Evolutionary conservation across 2,888 invertebrate genomes (phyloP).

Genomic region (Carterocephalus palaemon): DNA sequence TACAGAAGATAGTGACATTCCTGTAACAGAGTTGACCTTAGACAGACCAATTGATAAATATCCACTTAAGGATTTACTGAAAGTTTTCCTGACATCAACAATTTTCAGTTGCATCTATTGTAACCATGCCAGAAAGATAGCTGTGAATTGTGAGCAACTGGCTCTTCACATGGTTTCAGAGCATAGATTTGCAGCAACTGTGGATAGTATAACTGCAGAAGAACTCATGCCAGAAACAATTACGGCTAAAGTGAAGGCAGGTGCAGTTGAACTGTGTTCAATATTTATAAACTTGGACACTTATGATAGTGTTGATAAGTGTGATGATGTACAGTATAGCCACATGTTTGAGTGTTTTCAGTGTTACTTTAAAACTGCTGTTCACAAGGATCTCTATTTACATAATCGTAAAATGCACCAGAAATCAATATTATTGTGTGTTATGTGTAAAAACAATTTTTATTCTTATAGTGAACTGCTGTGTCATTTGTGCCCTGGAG

Average conservation of each 20-base stretch:
- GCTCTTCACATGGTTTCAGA: slow-evolving; percentile 88
- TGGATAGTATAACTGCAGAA: slow-evolving; percentile 87
- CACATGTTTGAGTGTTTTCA: slow-evolving; percentile 91
- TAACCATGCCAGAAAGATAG: slow-evolving; percentile 90
- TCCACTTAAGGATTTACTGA: slow-evolving; percentile 83
- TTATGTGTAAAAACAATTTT: slow-evolving; percentile 93
- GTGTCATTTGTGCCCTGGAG: slow-evolving; percentile 92
- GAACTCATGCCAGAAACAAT: slow-evolving; percentile 85
- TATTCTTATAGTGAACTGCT: slow-evolving; percentile 92
- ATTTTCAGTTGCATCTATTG: slow-evolving; percentile 88
- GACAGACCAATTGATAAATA: slow-evolving; percentile 87
- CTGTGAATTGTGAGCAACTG: slow-evolving; percentile 89
- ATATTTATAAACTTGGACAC: slow-evolving; percentile 86
- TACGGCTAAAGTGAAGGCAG: slow-evolving; percentile 81
- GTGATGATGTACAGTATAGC: slow-evolving; percentile 78
- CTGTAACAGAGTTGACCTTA: slow-evolving; percentile 84
- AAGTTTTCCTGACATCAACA: slow-evolving; percentile 85
- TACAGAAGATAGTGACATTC: slow-evolving; percentile 73
- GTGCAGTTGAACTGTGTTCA: slow-evolving; percentile 80
- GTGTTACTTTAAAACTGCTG: slow-evolving; percentile 86
- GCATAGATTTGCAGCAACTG: slow-evolving; percentile 88
- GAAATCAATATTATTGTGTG: slow-evolving; percentile 88
- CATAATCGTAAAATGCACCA: slow-evolving; percentile 93
- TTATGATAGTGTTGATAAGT: slow-evolving; percentile 81
- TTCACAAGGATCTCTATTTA: slow-evolving; percentile 91